phyloP scores from a whole-genome alignment of 2,888 invertebrate genomes.

The Julus scandinavius region DNA sequence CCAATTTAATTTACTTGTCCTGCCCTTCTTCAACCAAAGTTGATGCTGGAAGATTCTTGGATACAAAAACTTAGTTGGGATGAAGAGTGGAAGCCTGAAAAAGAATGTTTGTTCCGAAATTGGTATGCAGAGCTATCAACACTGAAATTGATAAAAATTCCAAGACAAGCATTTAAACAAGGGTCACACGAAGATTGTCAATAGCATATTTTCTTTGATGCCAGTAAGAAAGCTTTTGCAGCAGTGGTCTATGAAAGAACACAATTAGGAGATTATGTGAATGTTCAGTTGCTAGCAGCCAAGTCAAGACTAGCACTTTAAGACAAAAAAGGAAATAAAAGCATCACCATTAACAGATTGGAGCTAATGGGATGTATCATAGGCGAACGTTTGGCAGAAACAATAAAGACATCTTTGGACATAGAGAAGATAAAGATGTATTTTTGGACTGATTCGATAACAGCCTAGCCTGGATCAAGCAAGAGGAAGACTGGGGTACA shows the following conservation, averaged over 20 bases:
- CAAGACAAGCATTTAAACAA: not conserved
- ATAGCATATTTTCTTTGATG: slow-evolving; percentile 25
- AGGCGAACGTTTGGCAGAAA: not conserved
- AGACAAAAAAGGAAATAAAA: not conserved
- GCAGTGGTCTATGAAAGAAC: not conserved
- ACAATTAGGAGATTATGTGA: not conserved
- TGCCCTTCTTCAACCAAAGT: not conserved
- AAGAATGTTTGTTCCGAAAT: not conserved
- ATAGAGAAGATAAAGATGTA: not conserved
- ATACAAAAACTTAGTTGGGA: not conserved
- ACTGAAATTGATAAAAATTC: not conserved
- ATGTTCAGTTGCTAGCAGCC: not conserved
- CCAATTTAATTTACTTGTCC: not conserved
- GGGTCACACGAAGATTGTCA: not conserved
- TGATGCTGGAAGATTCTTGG: slow-evolving; percentile 44
- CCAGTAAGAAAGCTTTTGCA: slow-evolving; percentile 31
- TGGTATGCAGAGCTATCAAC: not conserved
- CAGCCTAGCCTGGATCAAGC: not conserved
- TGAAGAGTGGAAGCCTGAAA: not conserved
- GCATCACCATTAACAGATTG: not conserved
- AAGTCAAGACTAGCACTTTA: not conserved
- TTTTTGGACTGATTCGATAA: not conserved
- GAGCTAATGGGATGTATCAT: slow-evolving; percentile 24
- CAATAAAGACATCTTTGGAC: not conserved
- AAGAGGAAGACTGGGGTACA: not conserved